A percentile compares a stretch with the other conserved stretches of the same genome.
Conservation (phyloP, 30 jellyfish, hydroid and myxozoan genomes). For the Chrysaora quinquecirrha region DNA sequence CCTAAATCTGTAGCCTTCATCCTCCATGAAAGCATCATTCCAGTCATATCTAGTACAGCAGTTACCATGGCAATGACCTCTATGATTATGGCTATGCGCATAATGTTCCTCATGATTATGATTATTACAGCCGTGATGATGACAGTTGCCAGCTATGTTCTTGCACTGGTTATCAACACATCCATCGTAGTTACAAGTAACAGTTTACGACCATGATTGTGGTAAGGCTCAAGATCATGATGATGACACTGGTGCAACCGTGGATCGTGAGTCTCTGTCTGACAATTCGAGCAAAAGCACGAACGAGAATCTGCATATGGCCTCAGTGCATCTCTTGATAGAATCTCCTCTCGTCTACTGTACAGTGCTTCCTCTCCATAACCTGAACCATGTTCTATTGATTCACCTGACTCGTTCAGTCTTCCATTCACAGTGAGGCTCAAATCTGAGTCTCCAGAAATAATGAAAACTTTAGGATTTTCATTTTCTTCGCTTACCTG, state of each 20-base stretch:
- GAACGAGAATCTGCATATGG: constrained; percentile 13
- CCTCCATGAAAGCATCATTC: constrained; percentile 42
- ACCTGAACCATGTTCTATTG: constrained; percentile 42
- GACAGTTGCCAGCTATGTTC: constrained; percentile 44
- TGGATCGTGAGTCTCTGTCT: background rate
- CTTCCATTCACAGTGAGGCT: constrained; percentile 34
- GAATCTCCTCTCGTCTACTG: constrained; percentile 9
- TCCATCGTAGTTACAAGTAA: constrained; percentile 33
- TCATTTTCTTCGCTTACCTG: constrained; percentile 48
- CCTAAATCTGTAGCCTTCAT: constrained; percentile 52
- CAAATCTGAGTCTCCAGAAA: constrained; percentile 54
- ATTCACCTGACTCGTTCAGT: constrained; percentile 53
- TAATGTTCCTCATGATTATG: constrained; percentile 29
- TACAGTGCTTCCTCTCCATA: constrained; percentile 50
- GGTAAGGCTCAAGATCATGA: constrained; percentile 31
- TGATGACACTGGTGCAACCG: too few species aligned
- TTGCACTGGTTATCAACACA: constrained; percentile 33
- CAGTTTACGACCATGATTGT: constrained; percentile 27
- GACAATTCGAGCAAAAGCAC: constrained; percentile 20
- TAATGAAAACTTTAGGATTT: constrained; percentile 60
- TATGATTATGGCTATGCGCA: constrained; percentile 40
- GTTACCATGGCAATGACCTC: constrained; percentile 54
- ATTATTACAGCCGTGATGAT: constrained; percentile 6
- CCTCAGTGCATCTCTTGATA: background rate
- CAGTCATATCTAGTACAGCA: constrained; percentile 50